These are phyloP conservation scores for Sula dactylatra DNA, from an alignment of 2,113 vertebrate genomes.

Conservation along the genomic window DNA sequence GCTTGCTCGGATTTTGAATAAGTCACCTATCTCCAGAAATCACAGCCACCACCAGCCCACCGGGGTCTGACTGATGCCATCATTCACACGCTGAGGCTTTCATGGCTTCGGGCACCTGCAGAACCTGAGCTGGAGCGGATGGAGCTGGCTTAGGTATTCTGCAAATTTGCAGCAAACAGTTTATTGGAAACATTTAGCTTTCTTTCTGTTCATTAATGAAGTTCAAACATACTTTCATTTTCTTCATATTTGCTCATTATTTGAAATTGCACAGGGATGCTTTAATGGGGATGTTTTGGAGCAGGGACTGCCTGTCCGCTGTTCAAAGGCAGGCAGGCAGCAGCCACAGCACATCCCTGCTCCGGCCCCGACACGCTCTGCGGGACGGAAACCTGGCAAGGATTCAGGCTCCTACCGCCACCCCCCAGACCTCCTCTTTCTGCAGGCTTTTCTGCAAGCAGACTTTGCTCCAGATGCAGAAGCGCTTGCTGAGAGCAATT, in stretches of 20 bases:
- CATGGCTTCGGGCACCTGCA: not conserved
- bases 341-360: not conserved
- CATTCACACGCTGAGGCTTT: accelerated
- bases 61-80: not conserved
- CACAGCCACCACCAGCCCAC: not conserved
- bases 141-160: not conserved
- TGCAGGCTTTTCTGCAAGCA: not conserved
- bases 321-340: not conserved
- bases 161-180: not conserved
- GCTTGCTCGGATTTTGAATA: accelerated
- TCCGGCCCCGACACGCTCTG: not conserved
- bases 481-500: slow-evolving; percentile 29
- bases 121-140: not conserved
- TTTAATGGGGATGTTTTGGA: not conserved
- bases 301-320: not conserved
- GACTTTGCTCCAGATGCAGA: not conserved
- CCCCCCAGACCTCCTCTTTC: not conserved
- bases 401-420: not conserved
- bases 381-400: not conserved
- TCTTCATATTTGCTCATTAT: slow-evolving; percentile 22
- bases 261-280: not conserved
- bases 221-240: slow-evolving; percentile 46
- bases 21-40: not conserved
- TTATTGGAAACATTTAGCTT: slow-evolving; percentile 17
- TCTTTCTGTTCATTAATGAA: slow-evolving; percentile 1